phyloP scores from a whole-genome alignment of 2,113 vertebrate genomes.

The Apodemus sylvaticus region DNA sequence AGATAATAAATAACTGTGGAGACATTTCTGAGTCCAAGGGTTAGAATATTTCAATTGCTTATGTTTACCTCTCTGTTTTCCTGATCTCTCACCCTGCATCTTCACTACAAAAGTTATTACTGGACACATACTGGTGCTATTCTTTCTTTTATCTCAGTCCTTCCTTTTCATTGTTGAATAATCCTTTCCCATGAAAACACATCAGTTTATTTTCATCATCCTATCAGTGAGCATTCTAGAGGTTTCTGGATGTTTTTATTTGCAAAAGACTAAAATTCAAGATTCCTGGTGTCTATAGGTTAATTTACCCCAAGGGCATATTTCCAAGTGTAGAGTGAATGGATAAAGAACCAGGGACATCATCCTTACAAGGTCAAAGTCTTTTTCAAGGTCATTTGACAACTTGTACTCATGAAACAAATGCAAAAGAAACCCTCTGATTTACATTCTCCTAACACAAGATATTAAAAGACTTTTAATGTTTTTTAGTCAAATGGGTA shows the following conservation, averaged over 20 bases:
- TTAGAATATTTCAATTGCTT: not conserved
- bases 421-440: not conserved
- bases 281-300: not conserved
- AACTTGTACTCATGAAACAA: not conserved
- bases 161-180: not conserved
- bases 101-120: not conserved
- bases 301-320: not conserved
- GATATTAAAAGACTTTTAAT: not conserved
- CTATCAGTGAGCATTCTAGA: not conserved
- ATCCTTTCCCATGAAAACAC: not conserved
- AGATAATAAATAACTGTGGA: not conserved
- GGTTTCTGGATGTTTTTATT: not conserved
- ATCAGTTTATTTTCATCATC: not conserved
- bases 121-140: not conserved
- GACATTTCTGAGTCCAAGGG: not conserved
- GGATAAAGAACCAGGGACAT: not conserved
- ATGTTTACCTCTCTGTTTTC: not conserved
- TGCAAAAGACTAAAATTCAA: not conserved
- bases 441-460: not conserved
- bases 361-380: not conserved
- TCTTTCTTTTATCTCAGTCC: not conserved
- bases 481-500: not conserved
- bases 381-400: not conserved
- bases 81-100: not conserved
- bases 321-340: not conserved